Conservation (phyloP, 2,888 invertebrate species). For the Lasioglossum figueresi region DNA sequence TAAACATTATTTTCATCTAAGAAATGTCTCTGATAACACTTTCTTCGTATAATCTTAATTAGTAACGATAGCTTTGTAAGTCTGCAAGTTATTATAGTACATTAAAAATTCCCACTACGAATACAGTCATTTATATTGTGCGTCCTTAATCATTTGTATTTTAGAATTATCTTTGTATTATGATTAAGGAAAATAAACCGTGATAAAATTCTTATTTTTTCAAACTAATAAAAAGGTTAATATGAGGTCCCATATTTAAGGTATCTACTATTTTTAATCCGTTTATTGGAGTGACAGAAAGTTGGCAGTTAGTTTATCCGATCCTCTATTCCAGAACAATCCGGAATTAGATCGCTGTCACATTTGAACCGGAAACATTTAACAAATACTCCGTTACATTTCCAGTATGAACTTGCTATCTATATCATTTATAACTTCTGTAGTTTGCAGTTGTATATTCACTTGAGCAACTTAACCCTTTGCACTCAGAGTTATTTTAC, state of each 20-base stretch:
- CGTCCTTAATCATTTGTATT: not conserved
- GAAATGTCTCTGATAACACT: no score
- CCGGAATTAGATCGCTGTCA: not conserved
- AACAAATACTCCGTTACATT: slow-evolving; percentile 27
- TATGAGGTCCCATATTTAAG: not conserved
- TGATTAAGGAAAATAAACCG: not conserved
- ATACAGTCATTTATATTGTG: not conserved
- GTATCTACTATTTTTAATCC: not conserved
- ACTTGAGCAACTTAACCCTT: not conserved
- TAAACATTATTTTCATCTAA: no score
- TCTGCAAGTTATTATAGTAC: not conserved
- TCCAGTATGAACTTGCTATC: slow-evolving; percentile 16
- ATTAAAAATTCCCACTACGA: not conserved
- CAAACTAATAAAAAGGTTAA: not conserved
- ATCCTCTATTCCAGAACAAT: slow-evolving; percentile 1
- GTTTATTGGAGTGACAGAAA: not conserved
- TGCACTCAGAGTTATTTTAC: no score
- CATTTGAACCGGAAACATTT: slow-evolving; percentile 26
- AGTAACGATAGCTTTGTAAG: no score
- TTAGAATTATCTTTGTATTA: not conserved
- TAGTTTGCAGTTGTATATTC: not conserved
- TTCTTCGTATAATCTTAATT: no score
- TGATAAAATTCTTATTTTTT: not conserved
- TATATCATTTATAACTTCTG: not conserved
- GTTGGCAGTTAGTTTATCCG: not conserved